Base-by-base conservation (phyloP, 2,113 vertebrate genomes). In the Carettochelys insculpta region DNA sequence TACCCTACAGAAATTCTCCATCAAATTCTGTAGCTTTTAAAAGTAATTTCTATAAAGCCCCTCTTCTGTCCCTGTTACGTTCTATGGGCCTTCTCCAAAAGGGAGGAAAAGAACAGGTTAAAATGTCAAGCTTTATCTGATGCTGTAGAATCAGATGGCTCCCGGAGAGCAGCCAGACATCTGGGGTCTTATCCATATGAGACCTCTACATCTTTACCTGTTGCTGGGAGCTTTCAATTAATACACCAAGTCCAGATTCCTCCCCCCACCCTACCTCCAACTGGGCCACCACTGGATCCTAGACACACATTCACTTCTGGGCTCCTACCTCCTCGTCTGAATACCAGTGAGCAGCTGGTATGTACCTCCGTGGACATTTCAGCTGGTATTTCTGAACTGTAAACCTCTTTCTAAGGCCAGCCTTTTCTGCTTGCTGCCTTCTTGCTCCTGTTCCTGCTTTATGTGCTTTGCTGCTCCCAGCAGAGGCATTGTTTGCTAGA, bases 311-410 rank as follows among this genome's bases (percentile, higher is more conserved):
- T 65, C 34, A 38, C 61, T 65, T 68, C 34, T 38, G 19, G 61
- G 9, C 9, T 68, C 61, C n/a, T 68, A 22, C n/a, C n/a, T 22
- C 11, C 8, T 68, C 4, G 11, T 68, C 4, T 38, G 61, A 68
- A 22, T 22, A 68, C 11, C 17, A 11, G 20, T n/a, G 20, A 20
- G 38, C 19, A 5, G 17, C 16, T 4, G 8, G n/a, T 19, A 9
- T 9, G n/a, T 3, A n/a, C 61, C 4, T 19, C 8, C 17, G 61
- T 14, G 1, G n/a, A 17, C 8, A 8, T 65, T 9, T n/a, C 8
- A 65, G 34, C 61, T 34, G n/a, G 10, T 65, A n/a, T n/a, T 65
- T 65, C 17, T 20, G 34, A 65, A 65, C 10, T n/a, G 61, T 65
- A 68, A 22, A 68, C 38, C 9, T 38, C 61, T 68, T 68, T 68